Evolutionary conservation across 2,797 vertebrate species (phyloP), one percentile per base, ranked within the genome.

Genomic region (Acanthopagrus latus): DNA sequence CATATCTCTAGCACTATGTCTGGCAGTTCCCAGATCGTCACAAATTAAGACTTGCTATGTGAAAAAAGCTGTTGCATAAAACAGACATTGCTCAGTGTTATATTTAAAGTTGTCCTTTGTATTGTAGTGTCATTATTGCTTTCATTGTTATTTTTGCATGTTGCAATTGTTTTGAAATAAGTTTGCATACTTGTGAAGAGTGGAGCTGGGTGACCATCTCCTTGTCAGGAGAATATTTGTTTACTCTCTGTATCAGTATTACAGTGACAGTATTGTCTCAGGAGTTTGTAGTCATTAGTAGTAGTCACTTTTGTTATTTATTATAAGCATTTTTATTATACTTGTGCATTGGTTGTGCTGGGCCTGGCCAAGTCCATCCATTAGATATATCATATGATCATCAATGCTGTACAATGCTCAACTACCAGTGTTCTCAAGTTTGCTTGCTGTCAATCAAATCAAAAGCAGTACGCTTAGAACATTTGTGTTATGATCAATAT

Each of bases 371-470:
- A 71, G 79, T 84, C 68, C 54, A 62, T 77, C 46, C 41, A 17
- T 69, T 10, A 74, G 41, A 33, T 80, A 69, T 67, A 74, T 83
- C 80, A 87, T 66, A 64, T 68, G 71, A 69, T 86, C 86, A 90
- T 89, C 70, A 77, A 81, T 88, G 88, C 91, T 89, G 86, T 91
- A 86, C 83, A 88, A 77, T 84, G 88, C 88, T 89, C 73, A 14
- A 86, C 66, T 68, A 85, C 64, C 83, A 46, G 82, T 91, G 92
- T 93, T 93, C 89, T 93, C 86, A 93, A 91, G 90, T 93, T 91
- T 92, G 92, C 92, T 91, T 23, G 89, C 92, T 92, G 87, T 89
- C 92, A 93, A 93, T 93, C 92, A 93, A 94, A 93, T 92, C 92
- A 92, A 93, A 91, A 92, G 92, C 93, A 84, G 92, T 91, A 90